Conservation (phyloP, 2,113 vertebrate genomes). For the Carlito syrichta region DNA sequence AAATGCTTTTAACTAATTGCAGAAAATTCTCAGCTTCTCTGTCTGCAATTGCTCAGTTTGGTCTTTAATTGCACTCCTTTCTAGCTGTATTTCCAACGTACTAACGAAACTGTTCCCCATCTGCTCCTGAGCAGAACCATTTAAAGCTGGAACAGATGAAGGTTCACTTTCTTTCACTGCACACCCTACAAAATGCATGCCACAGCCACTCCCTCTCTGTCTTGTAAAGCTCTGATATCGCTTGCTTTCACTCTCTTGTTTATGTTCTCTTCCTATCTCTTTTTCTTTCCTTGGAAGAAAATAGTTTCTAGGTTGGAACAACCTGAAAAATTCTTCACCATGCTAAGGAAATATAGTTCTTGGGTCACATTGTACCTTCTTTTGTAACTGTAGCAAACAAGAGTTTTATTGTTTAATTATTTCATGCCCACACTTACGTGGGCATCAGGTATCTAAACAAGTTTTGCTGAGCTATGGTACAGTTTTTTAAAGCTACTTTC, state of each 20-base stretch:
- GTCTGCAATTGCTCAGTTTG: not conserved
- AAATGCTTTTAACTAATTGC: not conserved
- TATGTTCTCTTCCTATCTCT: not conserved
- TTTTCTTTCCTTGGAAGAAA: not conserved
- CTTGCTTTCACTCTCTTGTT: not conserved
- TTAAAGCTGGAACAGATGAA: not conserved
- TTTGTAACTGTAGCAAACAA: not conserved
- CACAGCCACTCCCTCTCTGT: not conserved
- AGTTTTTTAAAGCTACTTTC: not conserved
- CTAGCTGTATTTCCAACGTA: not conserved
- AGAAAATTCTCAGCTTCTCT: conserved; percentile 7
- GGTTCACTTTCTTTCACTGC: not conserved
- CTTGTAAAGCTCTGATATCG: not conserved
- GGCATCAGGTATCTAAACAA: not conserved
- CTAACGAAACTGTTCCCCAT: not conserved
- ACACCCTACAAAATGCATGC: no score
- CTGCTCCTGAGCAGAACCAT: not conserved
- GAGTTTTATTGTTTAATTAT: not conserved
- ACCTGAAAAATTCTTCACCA: not conserved
- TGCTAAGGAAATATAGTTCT: not conserved
- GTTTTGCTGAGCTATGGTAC: not conserved
- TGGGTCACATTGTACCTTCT: not conserved
- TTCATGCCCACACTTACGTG: not conserved
- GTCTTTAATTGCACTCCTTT: not conserved
- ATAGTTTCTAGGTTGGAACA: not conserved